Base-by-base conservation (phyloP, 2,113 vertebrate genomes). In the Catharus minimus region DNA sequence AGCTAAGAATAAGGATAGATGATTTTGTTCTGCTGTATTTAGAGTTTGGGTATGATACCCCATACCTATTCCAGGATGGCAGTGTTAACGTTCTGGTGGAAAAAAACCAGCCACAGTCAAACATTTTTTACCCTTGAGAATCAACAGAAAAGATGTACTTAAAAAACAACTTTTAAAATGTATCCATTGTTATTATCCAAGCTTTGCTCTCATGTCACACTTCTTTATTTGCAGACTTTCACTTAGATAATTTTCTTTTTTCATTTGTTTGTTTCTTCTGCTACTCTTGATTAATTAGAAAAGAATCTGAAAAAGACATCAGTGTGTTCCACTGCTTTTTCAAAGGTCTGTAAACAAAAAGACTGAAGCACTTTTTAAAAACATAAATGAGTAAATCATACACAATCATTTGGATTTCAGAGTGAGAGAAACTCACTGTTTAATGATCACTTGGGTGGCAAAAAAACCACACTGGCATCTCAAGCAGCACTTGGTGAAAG, bases 331-430 rank as follows among this genome's bases (percentile, higher is more conserved):
- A 60, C 22, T 85, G 66, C 27, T 91, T 17, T 82, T 78, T 69
- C 77, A 71, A 86, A 80, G 38, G 28, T 47, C 65, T 89, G 28
- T 46, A 79, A 85, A 84, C 15, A 69, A 92, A 78, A 82, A 60
- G 39, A 84, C 50, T 61, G n/a, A 71, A 69, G 43, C 8, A 78
- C 24, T 87, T 89, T 60, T 44, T 7, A 33, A 83, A 89, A 75
- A 65, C 1, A 2, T 56, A 67, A 84, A 75, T 50, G 11, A 81
- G 41, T 46, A 94, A 67, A 78, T 43, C 33, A 64, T 36, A 81
- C 9, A 46, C 21, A 85, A 43, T 74, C 26, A 67, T 67, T 72
- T 56, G 49, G 13, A 10, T 69, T 94, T 80, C 64, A 75, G 43
- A 81, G 82, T 10, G 33, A 88, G 52, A 74, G 18, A 77, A 72